Conservation (phyloP, 1,140 invertebrate genomes). For the Trachymyrmex septentrionalis region DNA sequence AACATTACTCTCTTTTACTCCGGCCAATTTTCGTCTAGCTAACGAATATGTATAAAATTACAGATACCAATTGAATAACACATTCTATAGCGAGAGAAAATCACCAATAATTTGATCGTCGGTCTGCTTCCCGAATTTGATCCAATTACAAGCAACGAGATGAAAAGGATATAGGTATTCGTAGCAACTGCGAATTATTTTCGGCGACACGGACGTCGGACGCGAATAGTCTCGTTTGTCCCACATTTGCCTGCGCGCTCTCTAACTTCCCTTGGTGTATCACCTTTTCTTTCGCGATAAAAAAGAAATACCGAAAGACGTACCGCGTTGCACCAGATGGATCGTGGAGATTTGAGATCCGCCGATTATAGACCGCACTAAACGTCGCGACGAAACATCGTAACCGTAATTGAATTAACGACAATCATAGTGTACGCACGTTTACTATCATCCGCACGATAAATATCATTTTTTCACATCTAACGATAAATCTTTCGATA, state of each 20-base stretch:
- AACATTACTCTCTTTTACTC: neutral
- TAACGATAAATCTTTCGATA: slow-evolving; percentile 85
- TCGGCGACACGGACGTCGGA: slow-evolving; percentile 40
- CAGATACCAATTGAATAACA: neutral
- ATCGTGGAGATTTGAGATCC: slow-evolving; percentile 66
- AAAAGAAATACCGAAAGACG: slow-evolving; percentile 23
- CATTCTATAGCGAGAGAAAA: slow-evolving; percentile 40
- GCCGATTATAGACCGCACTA: slow-evolving; percentile 71
- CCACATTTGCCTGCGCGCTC: slow-evolving; percentile 24
- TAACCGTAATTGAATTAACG: slow-evolving; percentile 84
- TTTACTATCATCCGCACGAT: slow-evolving; percentile 84
- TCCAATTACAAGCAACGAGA: slow-evolving; percentile 42
- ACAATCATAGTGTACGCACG: slow-evolving; percentile 83
- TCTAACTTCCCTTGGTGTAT: slow-evolving; percentile 11
- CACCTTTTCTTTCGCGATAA: slow-evolving; percentile 18
- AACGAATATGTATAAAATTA: slow-evolving; percentile 24
- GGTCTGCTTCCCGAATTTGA: slow-evolving; percentile 24
- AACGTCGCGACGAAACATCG: slow-evolving; percentile 81
- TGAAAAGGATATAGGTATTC: slow-evolving; percentile 30
- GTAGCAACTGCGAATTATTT: slow-evolving; percentile 55
- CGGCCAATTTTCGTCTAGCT: neutral
- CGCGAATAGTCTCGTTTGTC: slow-evolving; percentile 14
- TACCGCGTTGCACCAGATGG: slow-evolving; percentile 34
- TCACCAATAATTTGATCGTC: slow-evolving; percentile 34
- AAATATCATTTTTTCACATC: slow-evolving; percentile 85